A percentile compares a stretch with the other conserved stretches of the same genome.
Conservation (phyloP, 2,888 invertebrate species). For the Hyppa rectilinea region DNA sequence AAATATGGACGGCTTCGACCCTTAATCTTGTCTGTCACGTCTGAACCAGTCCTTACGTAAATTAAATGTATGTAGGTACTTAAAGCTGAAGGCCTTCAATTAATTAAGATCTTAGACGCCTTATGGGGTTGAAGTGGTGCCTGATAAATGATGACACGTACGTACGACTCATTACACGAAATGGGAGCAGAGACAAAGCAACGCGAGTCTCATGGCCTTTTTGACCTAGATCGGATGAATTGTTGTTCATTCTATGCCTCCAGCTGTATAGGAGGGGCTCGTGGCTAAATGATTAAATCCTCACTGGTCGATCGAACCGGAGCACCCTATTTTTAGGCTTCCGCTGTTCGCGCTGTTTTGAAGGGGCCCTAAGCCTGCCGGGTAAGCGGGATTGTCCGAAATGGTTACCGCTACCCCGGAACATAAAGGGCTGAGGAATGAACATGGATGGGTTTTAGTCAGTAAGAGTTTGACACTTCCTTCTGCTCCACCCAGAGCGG, state of each 20-base stretch:
- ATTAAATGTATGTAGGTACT: conserved; percentile 14
- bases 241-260: neutral
- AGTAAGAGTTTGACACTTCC: too few relatives aligned
- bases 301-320: too few relatives aligned
- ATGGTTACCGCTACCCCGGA: too few relatives aligned
- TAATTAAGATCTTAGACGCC: conserved; percentile 20
- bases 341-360: too few relatives aligned
- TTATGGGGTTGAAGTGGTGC: neutral
- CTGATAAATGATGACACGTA: conserved; percentile 20
- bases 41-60: neutral
- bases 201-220: neutral
- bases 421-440: too few relatives aligned
- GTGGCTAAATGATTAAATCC: neutral
- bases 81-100: neutral
- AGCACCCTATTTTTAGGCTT: too few relatives aligned
- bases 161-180: conserved; percentile 2
- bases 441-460: too few relatives aligned
- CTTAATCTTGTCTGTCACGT: neutral
- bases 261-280: neutral
- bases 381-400: too few relatives aligned
- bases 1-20: neutral
- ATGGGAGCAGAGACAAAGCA: conserved; percentile 1
- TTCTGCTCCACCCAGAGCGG: too few relatives aligned
- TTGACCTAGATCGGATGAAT: neutral
- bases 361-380: too few relatives aligned